These are phyloP conservation scores for Dendrophyllia cribrosa DNA, from an alignment of 64 coral and sea anemone genomes.

Conservation along the genomic window DNA sequence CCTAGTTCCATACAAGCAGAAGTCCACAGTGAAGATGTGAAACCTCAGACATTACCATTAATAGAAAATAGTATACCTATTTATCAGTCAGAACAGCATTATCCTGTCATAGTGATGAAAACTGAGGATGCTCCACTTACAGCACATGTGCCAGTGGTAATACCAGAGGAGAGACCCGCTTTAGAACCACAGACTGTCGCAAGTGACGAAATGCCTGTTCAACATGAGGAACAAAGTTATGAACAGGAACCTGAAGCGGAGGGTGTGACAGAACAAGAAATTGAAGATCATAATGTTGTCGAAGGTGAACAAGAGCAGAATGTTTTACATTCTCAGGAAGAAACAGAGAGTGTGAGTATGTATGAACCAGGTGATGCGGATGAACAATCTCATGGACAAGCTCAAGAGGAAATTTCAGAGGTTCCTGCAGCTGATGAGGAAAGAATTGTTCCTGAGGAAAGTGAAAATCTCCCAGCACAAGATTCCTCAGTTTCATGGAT, in stretches of 20 bases:
- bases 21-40: not conserved
- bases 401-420: not conserved
- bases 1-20: not conserved
- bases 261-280: not conserved
- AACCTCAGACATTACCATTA: not conserved
- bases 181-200: not conserved
- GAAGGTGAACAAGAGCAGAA: not conserved
- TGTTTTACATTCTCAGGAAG: not conserved
- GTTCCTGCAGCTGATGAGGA: not conserved
- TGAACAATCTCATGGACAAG: not conserved
- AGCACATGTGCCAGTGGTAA: not conserved
- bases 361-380: not conserved
- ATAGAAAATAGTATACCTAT: not conserved
- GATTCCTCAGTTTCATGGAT: not conserved
- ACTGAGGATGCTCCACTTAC: slow-evolving; percentile 4
- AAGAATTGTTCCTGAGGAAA: not conserved
- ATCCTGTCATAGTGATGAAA: slow-evolving; percentile 26
- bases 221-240: slow-evolving; percentile 1
- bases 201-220: not conserved
- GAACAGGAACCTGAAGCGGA: not conserved
- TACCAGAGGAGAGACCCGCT: not conserved
- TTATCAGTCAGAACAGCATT: not conserved
- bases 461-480: not conserved
- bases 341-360: not conserved
- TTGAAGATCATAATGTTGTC: not conserved